phyloP scores from a whole-genome alignment of 2,888 invertebrate species.

The Tipula vernalis region DNA sequence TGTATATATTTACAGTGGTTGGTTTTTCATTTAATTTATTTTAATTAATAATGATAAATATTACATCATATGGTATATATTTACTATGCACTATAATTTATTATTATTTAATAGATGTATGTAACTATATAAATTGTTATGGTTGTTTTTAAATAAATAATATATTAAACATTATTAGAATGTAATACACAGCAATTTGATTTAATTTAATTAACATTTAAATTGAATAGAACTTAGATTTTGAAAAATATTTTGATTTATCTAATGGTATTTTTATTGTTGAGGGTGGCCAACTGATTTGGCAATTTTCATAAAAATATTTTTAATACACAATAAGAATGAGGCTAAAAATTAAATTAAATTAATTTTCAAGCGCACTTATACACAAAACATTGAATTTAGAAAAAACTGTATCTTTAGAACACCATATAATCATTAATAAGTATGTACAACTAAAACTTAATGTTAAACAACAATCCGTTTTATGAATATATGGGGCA shows the following conservation, averaged over 20 bases:
- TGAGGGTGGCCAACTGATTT: no score
- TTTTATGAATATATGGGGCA: no score
- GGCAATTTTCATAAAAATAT: no score
- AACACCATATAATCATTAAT: no score
- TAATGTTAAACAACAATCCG: no score
- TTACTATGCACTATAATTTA: neutral
- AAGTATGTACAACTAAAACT: no score
- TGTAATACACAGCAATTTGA: neutral
- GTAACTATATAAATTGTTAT: neutral
- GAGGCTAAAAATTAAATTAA: no score
- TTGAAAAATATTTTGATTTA: neutral
- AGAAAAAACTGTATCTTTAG: no score
- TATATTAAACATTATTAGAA: neutral
- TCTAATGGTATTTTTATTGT: neutral
- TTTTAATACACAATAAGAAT: no score
- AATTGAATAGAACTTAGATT: neutral
- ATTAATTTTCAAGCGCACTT: no score
- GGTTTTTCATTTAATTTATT: neutral
- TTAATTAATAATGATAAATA: neutral
- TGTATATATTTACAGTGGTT: neutral
- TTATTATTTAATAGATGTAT: neutral
- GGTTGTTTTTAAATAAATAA: neutral
- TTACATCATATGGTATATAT: neutral
- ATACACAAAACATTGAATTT: no score
- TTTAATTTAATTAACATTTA: neutral